Evolutionary conservation across 2,888 invertebrate genomes (phyloP).

Genomic region (Watsonalla binaria): DNA sequence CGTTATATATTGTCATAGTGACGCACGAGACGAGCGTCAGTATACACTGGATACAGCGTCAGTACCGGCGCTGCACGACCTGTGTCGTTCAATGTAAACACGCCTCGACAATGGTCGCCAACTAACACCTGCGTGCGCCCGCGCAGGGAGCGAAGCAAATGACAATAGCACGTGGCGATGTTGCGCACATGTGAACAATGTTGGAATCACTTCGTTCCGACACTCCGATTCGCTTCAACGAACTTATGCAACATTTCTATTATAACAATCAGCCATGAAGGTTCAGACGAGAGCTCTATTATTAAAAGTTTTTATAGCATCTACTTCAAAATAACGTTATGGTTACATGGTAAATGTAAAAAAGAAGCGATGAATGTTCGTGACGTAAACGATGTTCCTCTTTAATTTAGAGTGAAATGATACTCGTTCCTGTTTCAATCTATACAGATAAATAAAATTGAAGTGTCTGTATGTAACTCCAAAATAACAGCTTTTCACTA

Average conservation of each 20-base stretch:
- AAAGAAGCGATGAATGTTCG: too few relatives aligned
- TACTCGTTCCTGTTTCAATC: too few relatives aligned
- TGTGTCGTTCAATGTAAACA: not conserved
- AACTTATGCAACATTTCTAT: not conserved
- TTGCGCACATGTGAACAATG: conserved; percentile 14
- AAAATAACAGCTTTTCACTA: too few relatives aligned
- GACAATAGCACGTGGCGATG: conserved; percentile 27
- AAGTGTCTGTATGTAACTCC: too few relatives aligned
- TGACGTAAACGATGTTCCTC: too few relatives aligned
- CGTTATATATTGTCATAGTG: not conserved
- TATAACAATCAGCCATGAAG: not conserved
- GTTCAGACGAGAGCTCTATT: not conserved
- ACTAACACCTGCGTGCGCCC: conserved; percentile 17
- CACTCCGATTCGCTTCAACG: not conserved
- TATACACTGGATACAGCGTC: not conserved
- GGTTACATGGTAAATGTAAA: too few relatives aligned
- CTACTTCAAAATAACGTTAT: not conserved
- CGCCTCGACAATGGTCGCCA: conserved; percentile 37
- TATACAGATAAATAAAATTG: too few relatives aligned
- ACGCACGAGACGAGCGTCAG: not conserved
- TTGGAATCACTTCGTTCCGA: not conserved
- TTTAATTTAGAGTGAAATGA: too few relatives aligned
- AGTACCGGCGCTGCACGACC: not conserved
- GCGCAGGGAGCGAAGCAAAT: conserved; percentile 9
- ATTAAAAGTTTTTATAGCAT: not conserved